phyloP scores from a whole-genome alignment of 2,113 vertebrate genomes.

The Tricholaema leucomelas region DNA sequence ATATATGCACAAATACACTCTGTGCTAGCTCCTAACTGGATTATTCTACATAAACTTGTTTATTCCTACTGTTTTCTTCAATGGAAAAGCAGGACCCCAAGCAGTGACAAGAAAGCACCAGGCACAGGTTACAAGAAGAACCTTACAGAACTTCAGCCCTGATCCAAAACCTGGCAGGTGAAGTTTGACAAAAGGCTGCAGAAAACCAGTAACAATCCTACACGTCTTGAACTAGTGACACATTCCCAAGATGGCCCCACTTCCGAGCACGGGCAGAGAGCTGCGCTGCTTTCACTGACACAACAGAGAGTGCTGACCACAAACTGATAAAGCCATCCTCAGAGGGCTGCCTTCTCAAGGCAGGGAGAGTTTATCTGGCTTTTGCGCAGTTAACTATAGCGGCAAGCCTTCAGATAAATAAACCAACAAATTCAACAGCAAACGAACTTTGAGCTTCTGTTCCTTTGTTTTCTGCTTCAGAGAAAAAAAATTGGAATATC shows the following conservation, averaged over 20 bases:
- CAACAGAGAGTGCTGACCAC: not conserved
- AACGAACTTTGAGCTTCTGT: not conserved
- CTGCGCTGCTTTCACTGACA: not conserved
- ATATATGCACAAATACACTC: not conserved
- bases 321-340: not conserved
- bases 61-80: not conserved
- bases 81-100: not conserved
- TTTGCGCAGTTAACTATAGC: not conserved
- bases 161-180: not conserved
- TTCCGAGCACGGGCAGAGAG: not conserved
- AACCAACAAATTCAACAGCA: not conserved
- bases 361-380: not conserved
- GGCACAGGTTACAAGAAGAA: accelerated
- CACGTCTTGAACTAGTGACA: not conserved
- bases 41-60: not conserved
- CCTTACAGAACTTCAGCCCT: not conserved
- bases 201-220: not conserved
- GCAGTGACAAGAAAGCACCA: not conserved
- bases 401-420: not conserved
- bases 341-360: not conserved
- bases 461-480: not conserved
- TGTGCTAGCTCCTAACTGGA: not conserved
- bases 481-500: not conserved
- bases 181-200: not conserved
- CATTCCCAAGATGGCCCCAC: not conserved